Conservation (phyloP, 2,797 vertebrate species). For the Premnoplex brunnescens region DNA sequence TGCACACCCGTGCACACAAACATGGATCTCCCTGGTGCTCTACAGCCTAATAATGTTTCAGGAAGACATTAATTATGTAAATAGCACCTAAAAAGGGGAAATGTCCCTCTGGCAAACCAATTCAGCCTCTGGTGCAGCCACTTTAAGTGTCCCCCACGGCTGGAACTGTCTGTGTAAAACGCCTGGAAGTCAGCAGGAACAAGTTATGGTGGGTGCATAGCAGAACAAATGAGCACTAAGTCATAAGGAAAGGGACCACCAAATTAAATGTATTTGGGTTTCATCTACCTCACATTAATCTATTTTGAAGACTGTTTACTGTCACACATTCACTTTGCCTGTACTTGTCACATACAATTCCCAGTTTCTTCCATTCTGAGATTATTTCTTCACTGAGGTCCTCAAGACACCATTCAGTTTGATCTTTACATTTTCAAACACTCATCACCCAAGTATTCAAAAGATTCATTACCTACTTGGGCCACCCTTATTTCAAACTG, state of each 20-base stretch:
- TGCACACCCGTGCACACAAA: background rate
- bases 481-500: background rate
- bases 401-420: background rate
- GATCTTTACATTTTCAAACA: background rate
- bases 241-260: background rate
- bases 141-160: background rate
- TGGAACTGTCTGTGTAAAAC: background rate
- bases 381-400: background rate
- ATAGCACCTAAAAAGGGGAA: background rate
- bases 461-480: background rate
- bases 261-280: background rate
- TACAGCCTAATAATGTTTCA: background rate
- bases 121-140: background rate
- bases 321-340: background rate
- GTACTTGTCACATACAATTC: background rate
- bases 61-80: background rate
- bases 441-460: background rate
- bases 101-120: background rate
- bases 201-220: background rate
- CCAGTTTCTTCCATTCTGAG: background rate
- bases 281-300: background rate
- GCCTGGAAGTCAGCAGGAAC: background rate
- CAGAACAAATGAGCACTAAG: background rate
- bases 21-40: background rate
- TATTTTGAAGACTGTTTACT: background rate